These are phyloP conservation scores for Agapetus fuscipes DNA, from an alignment of 2,888 invertebrate genomes.

Conservation along the genomic window DNA sequence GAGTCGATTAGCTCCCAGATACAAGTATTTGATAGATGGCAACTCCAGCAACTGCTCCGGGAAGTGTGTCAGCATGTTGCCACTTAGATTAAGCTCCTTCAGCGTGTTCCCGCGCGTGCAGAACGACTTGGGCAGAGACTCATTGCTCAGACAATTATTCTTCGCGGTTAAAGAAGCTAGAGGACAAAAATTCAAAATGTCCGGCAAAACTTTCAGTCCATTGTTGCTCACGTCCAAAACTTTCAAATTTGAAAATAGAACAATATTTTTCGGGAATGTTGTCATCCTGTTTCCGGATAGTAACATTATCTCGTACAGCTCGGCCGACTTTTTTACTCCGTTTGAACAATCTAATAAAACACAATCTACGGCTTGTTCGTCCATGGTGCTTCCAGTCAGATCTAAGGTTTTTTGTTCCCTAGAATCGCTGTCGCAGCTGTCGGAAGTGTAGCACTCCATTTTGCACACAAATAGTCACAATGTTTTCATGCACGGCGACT, in stretches of 20 bases:
- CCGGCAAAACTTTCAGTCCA: constrained; percentile 64
- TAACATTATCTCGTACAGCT: constrained; percentile 62
- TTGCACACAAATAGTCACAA: not conserved
- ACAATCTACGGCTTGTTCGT: constrained; percentile 24
- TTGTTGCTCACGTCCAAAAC: constrained; percentile 84
- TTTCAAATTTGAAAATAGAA: constrained; percentile 62
- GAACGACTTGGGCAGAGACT: constrained; percentile 83
- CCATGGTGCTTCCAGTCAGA: constrained; percentile 43
- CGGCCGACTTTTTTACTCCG: constrained; percentile 47
- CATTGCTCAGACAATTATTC: constrained; percentile 77
- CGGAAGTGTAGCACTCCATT: constrained; percentile 77
- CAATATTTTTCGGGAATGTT: constrained; percentile 52
- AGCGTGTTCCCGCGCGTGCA: constrained; percentile 51
- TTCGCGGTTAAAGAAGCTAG: constrained; percentile 75
- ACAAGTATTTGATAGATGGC: constrained; percentile 67
- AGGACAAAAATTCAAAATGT: constrained; percentile 64
- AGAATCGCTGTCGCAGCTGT: constrained; percentile 72
- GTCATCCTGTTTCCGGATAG: constrained; percentile 80
- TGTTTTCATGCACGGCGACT: not conserved
- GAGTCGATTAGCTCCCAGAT: constrained; percentile 84
- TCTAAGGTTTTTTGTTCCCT: constrained; percentile 63
- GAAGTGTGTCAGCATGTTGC: constrained; percentile 74
- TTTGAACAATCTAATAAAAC: constrained; percentile 39
- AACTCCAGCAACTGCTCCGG: constrained; percentile 82
- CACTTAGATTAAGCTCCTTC: constrained; percentile 88